Percentiles rank a stretch among this genome's conserved stretches.
These are phyloP conservation scores for Acipenser ruthenus DNA, from an alignment of 2,797 vertebrate genomes.

Conservation along the genomic window DNA sequence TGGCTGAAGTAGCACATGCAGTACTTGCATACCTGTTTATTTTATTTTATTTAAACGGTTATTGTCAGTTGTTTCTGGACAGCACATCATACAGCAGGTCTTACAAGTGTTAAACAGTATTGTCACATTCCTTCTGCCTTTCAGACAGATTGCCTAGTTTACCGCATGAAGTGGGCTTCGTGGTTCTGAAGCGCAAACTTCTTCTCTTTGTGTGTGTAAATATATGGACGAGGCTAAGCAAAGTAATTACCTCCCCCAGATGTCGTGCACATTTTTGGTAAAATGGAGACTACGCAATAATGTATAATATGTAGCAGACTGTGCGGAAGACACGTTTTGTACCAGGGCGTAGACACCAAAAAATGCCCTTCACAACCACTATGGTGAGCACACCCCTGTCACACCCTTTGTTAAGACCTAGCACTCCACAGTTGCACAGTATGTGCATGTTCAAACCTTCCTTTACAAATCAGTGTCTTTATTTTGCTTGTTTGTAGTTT, in stretches of 20 bases:
- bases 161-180: slow-evolving; percentile 5
- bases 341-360: slow-evolving; percentile 54
- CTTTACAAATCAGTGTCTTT: too few relatives aligned
- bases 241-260: slow-evolving; percentile 44
- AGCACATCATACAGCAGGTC: background rate
- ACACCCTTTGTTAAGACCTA: slow-evolving; percentile 30
- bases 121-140: slow-evolving; percentile 6
- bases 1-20: too few relatives aligned
- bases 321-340: slow-evolving; percentile 31
- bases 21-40: too few relatives aligned
- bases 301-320: slow-evolving; percentile 16
- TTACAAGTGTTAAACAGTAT: slow-evolving; percentile 7
- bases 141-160: slow-evolving; percentile 14
- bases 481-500: too few relatives aligned
- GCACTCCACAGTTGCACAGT: too few relatives aligned
- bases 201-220: slow-evolving; percentile 20
- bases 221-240: slow-evolving; percentile 31
- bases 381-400: slow-evolving; percentile 53
- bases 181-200: slow-evolving; percentile 8
- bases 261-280: slow-evolving; percentile 47
- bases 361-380: slow-evolving; percentile 54
- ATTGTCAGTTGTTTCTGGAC: background rate
- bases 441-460: too few relatives aligned
- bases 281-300: slow-evolving; percentile 33
- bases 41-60: too few relatives aligned